Evolutionary conservation across 2,888 invertebrate species (phyloP), one percentile per base, ranked within the genome.

Genomic region (Antheraea yamamai): DNA sequence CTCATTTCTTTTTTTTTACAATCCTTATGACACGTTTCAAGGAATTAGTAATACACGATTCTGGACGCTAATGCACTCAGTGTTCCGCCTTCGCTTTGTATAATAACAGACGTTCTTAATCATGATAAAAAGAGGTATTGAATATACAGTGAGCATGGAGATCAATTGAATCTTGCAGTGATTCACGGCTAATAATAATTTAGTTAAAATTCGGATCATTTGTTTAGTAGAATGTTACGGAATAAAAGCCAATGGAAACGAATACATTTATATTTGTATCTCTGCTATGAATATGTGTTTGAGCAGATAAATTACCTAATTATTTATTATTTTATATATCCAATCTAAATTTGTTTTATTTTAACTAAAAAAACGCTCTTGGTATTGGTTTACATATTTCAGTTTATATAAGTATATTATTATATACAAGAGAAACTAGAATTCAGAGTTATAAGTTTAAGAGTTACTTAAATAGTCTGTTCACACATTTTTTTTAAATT

Each of bases 171-270:
- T 39, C 23, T 51, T 52, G 35, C n/a, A 30, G 66, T 75, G 75
- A 75, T 66, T 75, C 75, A 75, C 30, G 30, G 55, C 39, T 66
- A 39, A 55, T 73, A 71, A 74, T 74, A 71, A 58, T 71, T 47
- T 75, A 75, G 47, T 75, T 75, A 58, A 75, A 75, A 72, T 75
- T 75, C 74, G 20, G 47, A 75, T 61, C 23, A 72, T 75, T 75
- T 61, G 47, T 61, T 47, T 73, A 52, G 23, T 75, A 75, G 71
- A 72, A 75, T 75, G 51, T 72, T 20, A 61, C 16, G 30, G 26
- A 52, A 55, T 26, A 52, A 52, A 51, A 47, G 72, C 26, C 20
- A 26, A 52, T 47, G 61, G 74, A 20, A 64, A 72, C 47, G 47
- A 8, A 30, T 71, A 39, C 51, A 47, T 47, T 70, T 55, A 74